Base-by-base conservation (phyloP, 2,113 vertebrate genomes). In the Hemibates koningsi region DNA sequence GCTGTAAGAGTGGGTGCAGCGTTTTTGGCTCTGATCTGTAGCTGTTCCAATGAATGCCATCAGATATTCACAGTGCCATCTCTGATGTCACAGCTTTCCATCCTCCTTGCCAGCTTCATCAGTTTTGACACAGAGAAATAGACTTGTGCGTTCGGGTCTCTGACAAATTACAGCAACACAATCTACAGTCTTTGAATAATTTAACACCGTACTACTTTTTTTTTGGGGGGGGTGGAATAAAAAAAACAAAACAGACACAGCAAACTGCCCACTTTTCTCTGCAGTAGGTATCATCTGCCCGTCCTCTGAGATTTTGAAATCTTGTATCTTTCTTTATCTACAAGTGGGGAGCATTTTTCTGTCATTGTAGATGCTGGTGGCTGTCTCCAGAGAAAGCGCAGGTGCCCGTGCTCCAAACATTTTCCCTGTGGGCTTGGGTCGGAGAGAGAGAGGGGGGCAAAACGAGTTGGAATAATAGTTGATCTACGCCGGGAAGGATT, bases 91-190 rank as follows among this genome's bases (percentile, higher is more conserved):
- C 89, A 86, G 87, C 86, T 89, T 86, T 92, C 89, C 90, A 89
- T 87, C 93, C 85, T 89, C 68, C 90, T 89, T 87, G 63, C 82
- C 87, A 91, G 85, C 87, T 95, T 96, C 90, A 95, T 95, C 86
- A 88, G 90, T 93, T 95, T 86, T 95, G 94, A 95, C 94, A 92
- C 78, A 41, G 59, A 94, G 89, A 94, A 94, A 95, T 90, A 92
- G 91, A 94, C 94, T 93, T 94, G 87, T 89, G 93, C 92, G 87
- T 94, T 93, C 93, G 92, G 93, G 88, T 91, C 93, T 85, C 89
- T 93, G 92, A 95, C 92, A 96, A 96, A 96, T 95, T 94, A 94
- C 79, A 71, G 88, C 82, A 73, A 88, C 68, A 83, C 87, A 91
- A 86, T 95, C 89, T 71, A 93, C 78, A 91, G 50, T 61, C 90